A percentile compares a stretch with the other conserved stretches of the same genome.
Evolutionary conservation across 2,113 vertebrate species (phyloP).

Genomic region (Uropsilus gracilis): DNA sequence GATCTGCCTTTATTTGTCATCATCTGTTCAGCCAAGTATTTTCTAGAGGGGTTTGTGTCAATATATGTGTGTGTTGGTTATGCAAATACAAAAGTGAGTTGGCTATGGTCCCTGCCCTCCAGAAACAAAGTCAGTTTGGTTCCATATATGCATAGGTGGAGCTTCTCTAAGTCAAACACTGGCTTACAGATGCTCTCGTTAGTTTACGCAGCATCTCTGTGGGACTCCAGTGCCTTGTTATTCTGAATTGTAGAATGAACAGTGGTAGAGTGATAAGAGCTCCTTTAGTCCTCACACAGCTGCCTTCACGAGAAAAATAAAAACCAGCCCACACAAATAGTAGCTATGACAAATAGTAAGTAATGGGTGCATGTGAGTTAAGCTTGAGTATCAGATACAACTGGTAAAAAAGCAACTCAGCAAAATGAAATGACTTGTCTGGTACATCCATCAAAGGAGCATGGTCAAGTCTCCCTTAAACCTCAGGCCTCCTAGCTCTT

Average conservation of each 20-base stretch:
- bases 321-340: neutral
- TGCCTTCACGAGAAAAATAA: slow-evolving; percentile 41
- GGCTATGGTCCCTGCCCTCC: neutral
- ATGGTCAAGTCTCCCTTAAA: neutral
- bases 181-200: neutral
- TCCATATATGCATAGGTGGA: neutral
- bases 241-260: slow-evolving; percentile 40
- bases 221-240: neutral
- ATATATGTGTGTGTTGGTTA: neutral
- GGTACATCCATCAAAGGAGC: neutral
- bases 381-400: neutral
- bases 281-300: neutral
- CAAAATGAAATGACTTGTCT: slow-evolving; percentile 1
- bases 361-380: neutral
- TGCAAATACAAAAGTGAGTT: slow-evolving; percentile 12
- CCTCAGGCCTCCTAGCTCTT: neutral
- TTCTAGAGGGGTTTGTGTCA: neutral
- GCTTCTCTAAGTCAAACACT: neutral
- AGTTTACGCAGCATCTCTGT: slow-evolving; percentile 45
- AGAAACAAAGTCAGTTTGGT: neutral
- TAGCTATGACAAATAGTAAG: neutral
- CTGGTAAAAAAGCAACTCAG: neutral
- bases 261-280: neutral
- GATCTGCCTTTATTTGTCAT: neutral
- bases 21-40: neutral